Percentiles rank a stretch among this genome's conserved stretches.
Evolutionary conservation across 2,113 vertebrate genomes (phyloP).

Genomic region (Apistogramma diplotaenia): DNA sequence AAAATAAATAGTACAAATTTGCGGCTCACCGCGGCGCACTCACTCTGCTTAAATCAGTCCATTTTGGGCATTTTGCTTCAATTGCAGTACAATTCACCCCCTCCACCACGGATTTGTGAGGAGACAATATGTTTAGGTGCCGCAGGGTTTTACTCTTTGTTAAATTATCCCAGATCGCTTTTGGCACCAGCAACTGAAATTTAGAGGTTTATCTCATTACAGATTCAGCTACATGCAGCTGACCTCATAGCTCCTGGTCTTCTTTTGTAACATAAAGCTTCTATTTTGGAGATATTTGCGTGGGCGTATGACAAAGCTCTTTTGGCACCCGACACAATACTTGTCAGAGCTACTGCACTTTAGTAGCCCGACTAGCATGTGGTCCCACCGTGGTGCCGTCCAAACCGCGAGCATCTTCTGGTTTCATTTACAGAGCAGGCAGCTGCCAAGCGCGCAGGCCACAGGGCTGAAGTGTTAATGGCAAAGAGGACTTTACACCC

Average conservation of each 20-base stretch:
- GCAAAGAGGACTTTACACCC: slow-evolving; percentile 64
- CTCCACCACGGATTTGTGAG: slow-evolving; percentile 52
- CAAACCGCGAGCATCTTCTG: slow-evolving; percentile 79
- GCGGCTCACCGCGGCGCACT: background rate
- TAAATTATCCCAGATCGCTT: slow-evolving; percentile 52
- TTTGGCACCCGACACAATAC: slow-evolving; percentile 66
- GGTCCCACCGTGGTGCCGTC: slow-evolving; percentile 63
- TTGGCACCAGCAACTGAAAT: slow-evolving; percentile 56
- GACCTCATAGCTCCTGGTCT: slow-evolving; percentile 63
- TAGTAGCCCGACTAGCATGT: slow-evolving; percentile 73
- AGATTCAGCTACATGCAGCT: slow-evolving; percentile 61
- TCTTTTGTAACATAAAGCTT: slow-evolving; percentile 65
- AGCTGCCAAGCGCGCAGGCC: slow-evolving; percentile 75
- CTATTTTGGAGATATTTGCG: slow-evolving; percentile 67
- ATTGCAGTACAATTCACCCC: slow-evolving; percentile 41
- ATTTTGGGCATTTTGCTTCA: slow-evolving; percentile 32
- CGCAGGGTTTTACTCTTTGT: slow-evolving; percentile 66
- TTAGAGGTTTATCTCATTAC: slow-evolving; percentile 63
- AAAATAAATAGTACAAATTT: slow-evolving; percentile 15
- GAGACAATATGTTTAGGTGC: slow-evolving; percentile 62
- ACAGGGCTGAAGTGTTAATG: slow-evolving; percentile 71
- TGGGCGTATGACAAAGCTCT: slow-evolving; percentile 72
- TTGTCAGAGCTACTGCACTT: slow-evolving; percentile 76
- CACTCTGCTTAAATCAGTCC: slow-evolving; percentile 13
- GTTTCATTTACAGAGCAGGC: slow-evolving; percentile 75